Base-by-base conservation (phyloP, 2,113 vertebrate genomes). In the Podilymbus podiceps region DNA sequence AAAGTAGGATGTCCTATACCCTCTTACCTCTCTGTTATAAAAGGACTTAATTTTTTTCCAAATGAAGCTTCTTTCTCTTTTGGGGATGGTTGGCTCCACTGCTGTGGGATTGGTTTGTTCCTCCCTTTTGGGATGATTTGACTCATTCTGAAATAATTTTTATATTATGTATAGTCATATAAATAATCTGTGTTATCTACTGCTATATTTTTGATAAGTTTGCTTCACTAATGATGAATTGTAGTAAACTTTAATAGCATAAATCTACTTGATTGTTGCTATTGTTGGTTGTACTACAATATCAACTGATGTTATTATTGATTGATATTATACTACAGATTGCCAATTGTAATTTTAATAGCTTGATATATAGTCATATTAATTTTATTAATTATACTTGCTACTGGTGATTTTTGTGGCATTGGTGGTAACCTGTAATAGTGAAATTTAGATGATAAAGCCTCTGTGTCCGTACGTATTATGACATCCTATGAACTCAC, bases 401-500 rank as follows among this genome's bases (percentile, higher is more conserved):
- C 4, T 44, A 24, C 3, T 50, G 27, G 7, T 50, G 24, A 44
- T 63, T 68, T 94, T 68, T 85, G 58, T 66, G 25, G 38, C 6
- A n/a, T 12, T 66, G 44, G 13, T 28, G 22, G 5, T 38, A 58
- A 71, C n/a, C 8, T 62, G 17, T 46, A 75, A 67, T 7, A 66
- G 11, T 33, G 31, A 78, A 69, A 64, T 60, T 55, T 28, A 53
- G 21, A 35, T 9, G 9, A 77, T 46, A 50, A 78, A 74, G 6
- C 5, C 5, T 47, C 14, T 49, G 7, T 64, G n/a, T 2, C 38
- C 44, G 64, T 55, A 13, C 46, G 7, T 55, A 46, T 69, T 42
- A 38, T 0, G 0, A 10, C 15, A 28, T 15, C 9, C 7, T 47
- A 1, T 49, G 52, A 72, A 71, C 20, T 86, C 15, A 42, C 0